Evolutionary conservation across 2,113 vertebrate genomes (phyloP).

Genomic region (Eonycteris spelaea): DNA sequence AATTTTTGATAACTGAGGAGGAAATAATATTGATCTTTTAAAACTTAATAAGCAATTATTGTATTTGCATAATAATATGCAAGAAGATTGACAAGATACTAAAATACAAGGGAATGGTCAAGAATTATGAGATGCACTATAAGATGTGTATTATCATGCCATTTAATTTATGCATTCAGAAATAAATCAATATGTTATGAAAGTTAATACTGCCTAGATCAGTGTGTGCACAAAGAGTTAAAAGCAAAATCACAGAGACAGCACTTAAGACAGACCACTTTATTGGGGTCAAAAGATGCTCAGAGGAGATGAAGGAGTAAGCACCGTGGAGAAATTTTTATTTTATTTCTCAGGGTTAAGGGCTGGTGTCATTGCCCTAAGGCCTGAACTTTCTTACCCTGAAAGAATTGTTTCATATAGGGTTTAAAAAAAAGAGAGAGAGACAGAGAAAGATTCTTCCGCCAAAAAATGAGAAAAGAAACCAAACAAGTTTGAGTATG

Average conservation of each 20-base stretch:
- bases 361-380: neutral
- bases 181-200: neutral
- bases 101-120: neutral
- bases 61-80: neutral
- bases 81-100: neutral
- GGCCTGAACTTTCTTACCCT: neutral
- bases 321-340: neutral
- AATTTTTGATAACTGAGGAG: neutral
- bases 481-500: neutral
- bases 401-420: neutral
- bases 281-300: neutral
- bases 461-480: neutral
- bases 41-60: neutral
- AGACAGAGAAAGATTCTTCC: neutral
- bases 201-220: neutral
- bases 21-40: neutral
- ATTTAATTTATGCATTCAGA: neutral
- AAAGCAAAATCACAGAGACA: neutral
- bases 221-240: neutral
- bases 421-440: neutral
- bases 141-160: neutral
- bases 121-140: neutral
- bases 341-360: neutral
- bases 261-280: neutral
- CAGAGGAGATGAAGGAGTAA: neutral